Conservation (phyloP, 2,797 vertebrate genomes). For the Clarias fuscus region DNA sequence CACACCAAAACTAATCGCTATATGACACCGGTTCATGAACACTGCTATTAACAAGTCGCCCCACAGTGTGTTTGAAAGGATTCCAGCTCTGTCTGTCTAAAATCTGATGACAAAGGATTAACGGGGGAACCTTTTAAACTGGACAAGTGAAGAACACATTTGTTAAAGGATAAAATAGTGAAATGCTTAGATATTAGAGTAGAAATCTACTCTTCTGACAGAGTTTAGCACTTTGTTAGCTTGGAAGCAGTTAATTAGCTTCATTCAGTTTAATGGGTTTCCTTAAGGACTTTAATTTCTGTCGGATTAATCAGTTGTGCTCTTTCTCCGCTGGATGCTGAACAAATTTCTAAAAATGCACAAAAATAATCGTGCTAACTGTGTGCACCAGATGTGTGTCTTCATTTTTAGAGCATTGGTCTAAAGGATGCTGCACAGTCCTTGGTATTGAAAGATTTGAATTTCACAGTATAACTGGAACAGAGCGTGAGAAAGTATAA, state of each 20-base stretch:
- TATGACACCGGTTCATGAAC: constrained; percentile 36
- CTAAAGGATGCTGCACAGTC: constrained; percentile 17
- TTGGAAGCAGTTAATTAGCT: constrained; percentile 40
- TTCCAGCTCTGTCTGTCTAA: neutral
- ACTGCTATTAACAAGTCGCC: constrained; percentile 17
- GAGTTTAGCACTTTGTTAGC: constrained; percentile 11
- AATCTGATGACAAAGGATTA: neutral
- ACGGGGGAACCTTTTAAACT: neutral
- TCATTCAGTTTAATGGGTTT: constrained; percentile 51
- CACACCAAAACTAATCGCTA: constrained; percentile 13
- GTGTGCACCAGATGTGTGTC: constrained; percentile 48
- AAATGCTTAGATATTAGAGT: constrained; percentile 6
- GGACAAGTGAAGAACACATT: neutral
- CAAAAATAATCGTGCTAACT: constrained; percentile 45
- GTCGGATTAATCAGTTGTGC: constrained; percentile 36
- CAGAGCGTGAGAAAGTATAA: neutral
- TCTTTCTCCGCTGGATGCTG: constrained; percentile 37
- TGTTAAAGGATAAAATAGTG: neutral
- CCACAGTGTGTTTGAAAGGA: constrained; percentile 12
- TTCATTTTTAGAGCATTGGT: constrained; percentile 45
- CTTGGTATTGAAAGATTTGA: constrained; percentile 19
- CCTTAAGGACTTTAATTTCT: constrained; percentile 35
- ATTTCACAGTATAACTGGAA: neutral
- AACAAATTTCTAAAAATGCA: constrained; percentile 39
- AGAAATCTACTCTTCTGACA: constrained; percentile 16